Base-by-base conservation (phyloP, 2,888 invertebrate species). In the Conistra vaccinii region DNA sequence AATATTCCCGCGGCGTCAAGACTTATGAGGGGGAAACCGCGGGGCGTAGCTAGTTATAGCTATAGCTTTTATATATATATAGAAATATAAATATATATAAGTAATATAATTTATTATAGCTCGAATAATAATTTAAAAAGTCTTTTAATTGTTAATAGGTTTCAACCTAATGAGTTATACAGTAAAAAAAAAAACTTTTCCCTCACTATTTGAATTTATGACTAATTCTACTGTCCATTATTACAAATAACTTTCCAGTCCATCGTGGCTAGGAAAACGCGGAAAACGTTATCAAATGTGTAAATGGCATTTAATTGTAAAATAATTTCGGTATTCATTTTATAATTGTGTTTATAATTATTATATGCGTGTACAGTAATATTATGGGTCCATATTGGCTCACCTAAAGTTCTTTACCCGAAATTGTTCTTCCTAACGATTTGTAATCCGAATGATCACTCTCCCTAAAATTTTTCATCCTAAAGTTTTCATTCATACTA, bases 241-340 rank as follows among this genome's bases (percentile, higher is more conserved):
- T 42, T 7, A 57, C 3, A 51, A 55, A 66, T 66, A 70, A 26
- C 39, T 70, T 39, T 53, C 14, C 60, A 32, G 23, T 42, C 42
- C 32, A n/a, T 32, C n/a, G 53, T 20, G 20, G 20, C 14, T n/a
- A 42, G 17, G n/a, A 35, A 57, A 67, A 51, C 23, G 39, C 26
- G 35, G 42, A n/a, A 51, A 65, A 72, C 14, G 14, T 23, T n/a
- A 23, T 57, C 62, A n/a, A 70, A 58, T 60, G 39, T 42, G 3
- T 53, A 53, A 65, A 60, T 66, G 35, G 20, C 20, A 20, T n/a
- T 76, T 55, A 45, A 26, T 69, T 63, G n/a, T 62, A 45, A 45
- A 60, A 62, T 39, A 5, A 39, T 20, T 26, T 26, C 20, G 39
- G 10, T 62, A 39, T 10, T 62, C 9, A 39, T 62, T 9, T 26